Base-by-base conservation (phyloP, 2,113 vertebrate genomes). In the Gallinago jamesoni region DNA sequence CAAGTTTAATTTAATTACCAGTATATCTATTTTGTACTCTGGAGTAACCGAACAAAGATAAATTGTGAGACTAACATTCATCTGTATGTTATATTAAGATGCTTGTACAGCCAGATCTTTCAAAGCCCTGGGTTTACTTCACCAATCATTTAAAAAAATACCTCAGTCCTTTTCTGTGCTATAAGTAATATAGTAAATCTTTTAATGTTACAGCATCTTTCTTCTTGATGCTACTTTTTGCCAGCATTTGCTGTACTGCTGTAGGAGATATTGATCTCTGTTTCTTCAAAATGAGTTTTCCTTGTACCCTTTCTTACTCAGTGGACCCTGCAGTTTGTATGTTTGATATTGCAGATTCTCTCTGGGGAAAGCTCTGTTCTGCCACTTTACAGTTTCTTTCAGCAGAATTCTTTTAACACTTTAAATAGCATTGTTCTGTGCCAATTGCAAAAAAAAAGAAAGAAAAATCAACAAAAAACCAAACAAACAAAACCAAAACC, bases 261-360 rank as follows among this genome's bases (percentile, higher is more conserved):
- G 79, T 35, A 72, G 48, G 53, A 95, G 92, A 87, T 96, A 96
- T 95, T 86, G 95, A 97, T 96, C 81, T 79, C 66, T 73, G 45
- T 30, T 78, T 47, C 86, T 89, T 76, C 73, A 93, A 94, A 97
- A 96, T 96, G 81, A 91, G 39, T 91, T 97, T 94, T 97, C 55
- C 93, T 91, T 92, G 86, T 94, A 88, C 33, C 14, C 48, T 92
- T 87, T 80, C 63, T 88, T 91, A 86, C 83, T 92, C 84, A 56
- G 57, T 23, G 68, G 68, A 91, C 84, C 67, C 72, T 82, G 56
- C 43, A 63, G 50, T 93, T 88, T 77, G 53, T 92, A 41, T 63
- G 73, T 59, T 94, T 88, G 95, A 69, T 94, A 81, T 74, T 93
- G 73, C 72, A 94, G 62, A 45, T 79, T 84, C 30, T 79, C 95